Conservation (phyloP, 2,888 invertebrate species). For the Neoscelio sp. region DNA sequence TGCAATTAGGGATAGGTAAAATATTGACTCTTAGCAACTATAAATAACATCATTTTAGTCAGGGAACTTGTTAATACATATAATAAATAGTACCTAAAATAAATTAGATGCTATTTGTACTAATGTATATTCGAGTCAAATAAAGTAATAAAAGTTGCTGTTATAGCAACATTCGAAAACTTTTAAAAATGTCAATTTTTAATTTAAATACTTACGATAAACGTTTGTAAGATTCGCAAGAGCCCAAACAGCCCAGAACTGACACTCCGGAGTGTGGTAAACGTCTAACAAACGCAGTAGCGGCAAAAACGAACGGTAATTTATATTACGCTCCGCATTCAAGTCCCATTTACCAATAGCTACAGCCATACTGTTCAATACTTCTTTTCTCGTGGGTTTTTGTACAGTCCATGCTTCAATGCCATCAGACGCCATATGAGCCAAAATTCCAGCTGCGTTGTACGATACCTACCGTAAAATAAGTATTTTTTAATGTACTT, state of each 20-base stretch:
- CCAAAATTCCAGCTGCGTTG: slow-evolving; percentile 97
- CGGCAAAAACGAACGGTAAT: slow-evolving; percentile 98
- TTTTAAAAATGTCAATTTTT: background rate
- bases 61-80: no score
- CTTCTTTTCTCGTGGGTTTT: slow-evolving; percentile 88
- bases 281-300: slow-evolving; percentile 93
- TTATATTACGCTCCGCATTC: slow-evolving; percentile 95
- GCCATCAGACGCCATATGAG: slow-evolving; percentile 98
- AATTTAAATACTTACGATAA: slow-evolving; percentile 90
- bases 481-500: background rate
- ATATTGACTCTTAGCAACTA: no score
- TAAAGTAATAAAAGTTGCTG: background rate
- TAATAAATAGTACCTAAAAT: no score
- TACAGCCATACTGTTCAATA: slow-evolving; percentile 89
- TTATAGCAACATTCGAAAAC: background rate
- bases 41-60: background rate
- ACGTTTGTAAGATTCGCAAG: slow-evolving; percentile 97
- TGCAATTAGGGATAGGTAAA: slow-evolving; percentile 1
- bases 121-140: no score
- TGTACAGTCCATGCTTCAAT: slow-evolving; percentile 91
- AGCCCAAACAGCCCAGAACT: slow-evolving; percentile 99
- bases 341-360: slow-evolving; percentile 96
- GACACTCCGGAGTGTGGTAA: slow-evolving; percentile 95
- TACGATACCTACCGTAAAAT: slow-evolving; percentile 89
- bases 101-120: no score